Base-by-base conservation (phyloP, 2,888 invertebrate genomes). In the Andricus curvator region DNA sequence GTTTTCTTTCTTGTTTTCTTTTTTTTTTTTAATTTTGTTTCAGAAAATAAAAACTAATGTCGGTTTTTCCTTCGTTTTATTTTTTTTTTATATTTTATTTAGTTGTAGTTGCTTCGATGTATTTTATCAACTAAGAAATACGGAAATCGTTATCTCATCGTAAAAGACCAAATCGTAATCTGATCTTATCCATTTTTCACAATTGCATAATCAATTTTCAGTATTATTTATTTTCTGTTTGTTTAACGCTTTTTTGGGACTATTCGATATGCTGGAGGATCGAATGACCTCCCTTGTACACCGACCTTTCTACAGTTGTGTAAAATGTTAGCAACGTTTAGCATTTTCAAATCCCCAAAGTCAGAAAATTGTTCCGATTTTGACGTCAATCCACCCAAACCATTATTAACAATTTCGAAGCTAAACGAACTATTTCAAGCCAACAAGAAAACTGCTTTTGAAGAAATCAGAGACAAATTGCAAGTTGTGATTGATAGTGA, bases 211-310 rank as follows among this genome's bases (percentile, higher is more conserved):
- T n/a, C n/a, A n/a, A n/a, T n/a, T n/a, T n/a, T n/a, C n/a, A n/a
- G n/a, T n/a, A n/a, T n/a, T n/a, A n/a, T n/a, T n/a, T n/a, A n/a
- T n/a, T n/a, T n/a, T n/a, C n/a, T n/a, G n/a, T n/a, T n/a, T n/a
- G n/a, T n/a, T 51, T 51, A 81, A 78, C 44, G 81, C 17, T 81
- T 81, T 81, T 81, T 81, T 41, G 79, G 79, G 6, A 81, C 76
- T 20, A 76, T 79, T 48, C 79, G 81, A 8, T 77, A 70, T 22
- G 70, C 81, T 22, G 77, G 81, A 25, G 70, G 78, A 22, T 66
- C 66, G 1, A 79, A 81, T 15, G 79, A 81, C 62, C 78, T 80
- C 56, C 78, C 81, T 1, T 70, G 77, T 22, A 79, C 77, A 64
- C 77, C 79, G 15, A 78, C 76, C 0, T 78, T 81, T 29, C 78